Evolutionary conservation across 2,113 vertebrate species (phyloP), one percentile per base, ranked within the genome.

Genomic region (Nyctereutes procyonoides): DNA sequence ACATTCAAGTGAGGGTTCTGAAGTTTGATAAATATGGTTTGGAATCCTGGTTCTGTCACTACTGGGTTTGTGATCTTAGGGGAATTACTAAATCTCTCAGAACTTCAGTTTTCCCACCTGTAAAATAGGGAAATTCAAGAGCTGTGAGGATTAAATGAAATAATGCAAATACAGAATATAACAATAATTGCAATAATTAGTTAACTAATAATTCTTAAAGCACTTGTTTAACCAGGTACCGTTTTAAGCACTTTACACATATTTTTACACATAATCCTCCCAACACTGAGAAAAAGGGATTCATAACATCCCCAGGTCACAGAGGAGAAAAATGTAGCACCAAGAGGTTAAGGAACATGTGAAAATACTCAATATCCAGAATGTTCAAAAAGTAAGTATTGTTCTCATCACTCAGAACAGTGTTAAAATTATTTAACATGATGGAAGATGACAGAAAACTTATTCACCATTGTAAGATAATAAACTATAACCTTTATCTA

Each of bases 121-220:
- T 83, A 87, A 94, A 88, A 92, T 0, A 76, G 13, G 84, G 19
- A 16, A 95, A 86, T 63, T 93, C n/a, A 88, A 92, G n/a, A n/a
- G 48, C 32, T 96, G 35, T 79, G 55, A 96, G 35, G 24, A 88
- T 89, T 97, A 95, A 89, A 88, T 88, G 5, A 96, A 95, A 95
- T 38, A 81, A 97, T 67, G 30, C 35, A 86, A 67, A 86, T 48
- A 85, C 0, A n/a, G 30, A 71, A 67, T 20, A 93, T 43, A 94
- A 91, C 58, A 92, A 79, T 81, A 91, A 91, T 24, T 79, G 60
- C 22, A 90, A 95, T 85, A 3, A 85, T 26, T 92, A 95, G 71
- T 79, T 79, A 91, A 65, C 53, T 71, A 62, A 91, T 0, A 0
- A 48, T 93, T 84, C 83, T 67, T 62, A 95, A 96, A 94, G 48